Conservation (phyloP, 2,888 invertebrate species). For the Tuberolachnus salignus region DNA sequence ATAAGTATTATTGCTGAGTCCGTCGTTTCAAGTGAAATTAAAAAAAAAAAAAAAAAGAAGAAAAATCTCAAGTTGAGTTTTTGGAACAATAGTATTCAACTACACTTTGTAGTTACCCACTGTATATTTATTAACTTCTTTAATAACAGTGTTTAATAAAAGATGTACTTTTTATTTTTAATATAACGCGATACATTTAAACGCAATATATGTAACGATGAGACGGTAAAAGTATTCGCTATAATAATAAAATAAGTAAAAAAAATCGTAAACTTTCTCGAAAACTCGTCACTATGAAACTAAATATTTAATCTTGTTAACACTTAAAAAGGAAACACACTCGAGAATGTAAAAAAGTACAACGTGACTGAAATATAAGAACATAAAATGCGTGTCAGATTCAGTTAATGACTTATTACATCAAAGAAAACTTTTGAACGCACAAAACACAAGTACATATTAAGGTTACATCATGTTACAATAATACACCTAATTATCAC, state of each 20-base stretch:
- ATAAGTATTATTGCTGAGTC: no score
- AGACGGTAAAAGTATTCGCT: not conserved
- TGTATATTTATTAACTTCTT: not conserved
- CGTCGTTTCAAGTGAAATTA: no score
- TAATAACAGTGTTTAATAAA: not conserved
- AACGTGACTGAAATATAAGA: slow-evolving; percentile 40
- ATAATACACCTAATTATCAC: slow-evolving; percentile 14
- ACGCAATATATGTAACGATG: not conserved
- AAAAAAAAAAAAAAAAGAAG: no score
- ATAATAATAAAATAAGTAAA: not conserved
- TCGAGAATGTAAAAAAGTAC: slow-evolving; percentile 19
- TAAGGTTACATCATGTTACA: slow-evolving; percentile 14
- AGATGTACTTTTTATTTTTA: not conserved
- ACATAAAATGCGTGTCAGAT: slow-evolving; percentile 26
- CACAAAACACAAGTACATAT: slow-evolving; percentile 1
- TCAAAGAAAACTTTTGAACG: slow-evolving; percentile 31
- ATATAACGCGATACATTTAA: not conserved
- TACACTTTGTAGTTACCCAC: no score
- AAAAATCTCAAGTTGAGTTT: no score
- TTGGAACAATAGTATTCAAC: no score
- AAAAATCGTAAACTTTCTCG: not conserved
- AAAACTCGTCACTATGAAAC: slow-evolving; percentile 17
- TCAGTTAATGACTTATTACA: slow-evolving; percentile 11
- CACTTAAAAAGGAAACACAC: slow-evolving; percentile 7
- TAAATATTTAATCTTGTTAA: slow-evolving; percentile 37